These are phyloP conservation scores for Falco novaeseelandiae DNA, from an alignment of 2,797 vertebrate species.

Conservation along the genomic window DNA sequence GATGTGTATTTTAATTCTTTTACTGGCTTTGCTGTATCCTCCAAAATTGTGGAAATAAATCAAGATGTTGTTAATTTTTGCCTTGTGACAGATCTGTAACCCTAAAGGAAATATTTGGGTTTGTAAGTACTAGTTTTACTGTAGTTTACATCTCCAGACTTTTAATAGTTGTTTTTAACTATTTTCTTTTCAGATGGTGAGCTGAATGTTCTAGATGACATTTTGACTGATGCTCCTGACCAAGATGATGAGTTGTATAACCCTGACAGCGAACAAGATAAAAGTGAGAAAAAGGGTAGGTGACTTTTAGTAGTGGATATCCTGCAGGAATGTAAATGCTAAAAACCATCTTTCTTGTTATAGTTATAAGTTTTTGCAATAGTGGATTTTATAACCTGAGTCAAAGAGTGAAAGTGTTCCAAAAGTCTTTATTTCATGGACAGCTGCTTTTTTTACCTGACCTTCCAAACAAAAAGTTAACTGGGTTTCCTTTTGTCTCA, in stretches of 20 bases:
- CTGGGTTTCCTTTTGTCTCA: not conserved
- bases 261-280: constrained; percentile 90
- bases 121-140: not conserved
- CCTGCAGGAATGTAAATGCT: not conserved
- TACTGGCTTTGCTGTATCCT: not conserved
- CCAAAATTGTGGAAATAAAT: not conserved
- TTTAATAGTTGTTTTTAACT: not conserved
- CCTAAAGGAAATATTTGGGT: not conserved
- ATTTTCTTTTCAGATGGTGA: constrained; percentile 86
- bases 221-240: constrained; percentile 96
- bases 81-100: not conserved
- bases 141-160: not conserved
- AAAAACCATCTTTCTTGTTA: not conserved
- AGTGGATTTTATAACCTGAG: not conserved
- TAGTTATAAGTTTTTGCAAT: not conserved
- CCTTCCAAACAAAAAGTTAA: not conserved
- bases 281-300: constrained; percentile 93
- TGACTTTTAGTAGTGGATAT: not conserved
- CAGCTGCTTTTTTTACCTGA: not conserved
- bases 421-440: not conserved
- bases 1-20: not conserved
- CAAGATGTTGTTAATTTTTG: not conserved
- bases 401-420: not conserved
- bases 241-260: constrained; percentile 98
- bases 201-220: constrained; percentile 94